Evolutionary conservation across 2,113 vertebrate species (phyloP).

Genomic region (Myotis davidii): DNA sequence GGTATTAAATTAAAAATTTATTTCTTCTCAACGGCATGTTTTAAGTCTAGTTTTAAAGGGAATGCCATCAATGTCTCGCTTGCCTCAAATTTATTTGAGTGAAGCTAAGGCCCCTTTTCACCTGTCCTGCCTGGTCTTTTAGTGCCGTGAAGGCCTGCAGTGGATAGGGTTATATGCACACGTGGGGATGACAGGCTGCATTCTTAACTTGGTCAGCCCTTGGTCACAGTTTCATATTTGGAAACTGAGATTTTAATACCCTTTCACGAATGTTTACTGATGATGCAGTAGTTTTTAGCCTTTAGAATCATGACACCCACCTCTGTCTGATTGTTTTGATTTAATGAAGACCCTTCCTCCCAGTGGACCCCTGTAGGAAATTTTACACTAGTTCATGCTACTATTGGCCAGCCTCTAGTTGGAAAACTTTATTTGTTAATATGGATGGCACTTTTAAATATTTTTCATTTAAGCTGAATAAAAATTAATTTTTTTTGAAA

Average conservation of each 20-base stretch:
- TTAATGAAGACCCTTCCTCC: not conserved
- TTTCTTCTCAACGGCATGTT: not conserved
- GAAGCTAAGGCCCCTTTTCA: not conserved
- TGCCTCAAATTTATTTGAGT: not conserved
- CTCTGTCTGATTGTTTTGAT: accelerated
- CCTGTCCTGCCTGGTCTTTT: no score
- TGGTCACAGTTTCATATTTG: accelerated
- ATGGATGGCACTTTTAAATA: not conserved
- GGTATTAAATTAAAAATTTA: not conserved
- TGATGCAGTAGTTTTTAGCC: accelerated
- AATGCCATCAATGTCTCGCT: accelerated
- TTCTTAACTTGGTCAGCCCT: not conserved
- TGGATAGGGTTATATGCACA: accelerated
- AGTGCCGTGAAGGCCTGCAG: not conserved
- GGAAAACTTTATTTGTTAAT: not conserved
- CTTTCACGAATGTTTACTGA: not conserved
- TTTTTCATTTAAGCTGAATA: not conserved
- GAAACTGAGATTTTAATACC: no score
- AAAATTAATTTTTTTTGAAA: not conserved
- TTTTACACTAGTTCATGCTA: accelerated
- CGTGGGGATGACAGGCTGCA: not conserved
- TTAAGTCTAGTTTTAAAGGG: not conserved
- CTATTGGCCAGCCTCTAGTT: not conserved
- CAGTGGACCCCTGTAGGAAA: not conserved
- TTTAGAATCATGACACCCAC: not conserved